Percentiles rank a stretch among this genome's conserved stretches.
These are phyloP conservation scores for Pseudomyrmex pallidus DNA, from an alignment of 1,140 invertebrate genomes.

Conservation along the genomic window DNA sequence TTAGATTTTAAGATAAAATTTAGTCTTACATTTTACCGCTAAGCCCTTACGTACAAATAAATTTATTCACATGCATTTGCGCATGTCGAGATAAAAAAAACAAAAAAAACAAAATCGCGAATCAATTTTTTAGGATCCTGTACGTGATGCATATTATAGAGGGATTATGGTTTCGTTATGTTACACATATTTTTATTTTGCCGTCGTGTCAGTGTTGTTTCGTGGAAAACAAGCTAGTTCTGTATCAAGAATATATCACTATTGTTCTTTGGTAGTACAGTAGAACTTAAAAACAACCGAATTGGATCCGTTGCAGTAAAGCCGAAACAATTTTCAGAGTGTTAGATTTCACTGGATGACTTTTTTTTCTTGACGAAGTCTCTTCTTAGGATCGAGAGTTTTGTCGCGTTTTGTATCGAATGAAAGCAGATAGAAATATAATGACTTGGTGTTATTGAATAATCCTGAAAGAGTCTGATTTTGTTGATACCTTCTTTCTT, in stretches of 20 bases:
- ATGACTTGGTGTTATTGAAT: too few species aligned
- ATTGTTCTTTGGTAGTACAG: not conserved
- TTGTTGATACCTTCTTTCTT: too few species aligned
- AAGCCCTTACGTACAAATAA: conserved; percentile 57
- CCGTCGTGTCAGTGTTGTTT: not conserved
- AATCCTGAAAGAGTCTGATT: too few species aligned
- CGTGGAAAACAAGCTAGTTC: too few species aligned
- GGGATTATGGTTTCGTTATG: conserved; percentile 52
- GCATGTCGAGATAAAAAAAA: conserved; percentile 16
- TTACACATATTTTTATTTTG: conserved; percentile 15
- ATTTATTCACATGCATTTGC: conserved; percentile 19
- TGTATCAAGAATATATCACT: conserved; percentile 10
- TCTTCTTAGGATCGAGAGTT: too few species aligned
- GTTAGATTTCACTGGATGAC: too few species aligned
- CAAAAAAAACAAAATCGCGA: conserved; percentile 4
- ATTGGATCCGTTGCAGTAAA: too few species aligned
- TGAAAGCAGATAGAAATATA: too few species aligned
- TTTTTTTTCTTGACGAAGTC: too few species aligned
- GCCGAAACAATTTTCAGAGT: too few species aligned
- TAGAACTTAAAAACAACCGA: too few species aligned
- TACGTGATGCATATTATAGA: conserved; percentile 65
- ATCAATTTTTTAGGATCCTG: conserved; percentile 63
- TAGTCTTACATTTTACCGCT: conserved; percentile 73
- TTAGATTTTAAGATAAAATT: conserved; percentile 67
- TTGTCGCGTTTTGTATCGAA: too few species aligned